Evolutionary conservation across 2,113 vertebrate species (phyloP), one percentile per base, ranked within the genome.

Genomic region (Aleadryas rufinucha): DNA sequence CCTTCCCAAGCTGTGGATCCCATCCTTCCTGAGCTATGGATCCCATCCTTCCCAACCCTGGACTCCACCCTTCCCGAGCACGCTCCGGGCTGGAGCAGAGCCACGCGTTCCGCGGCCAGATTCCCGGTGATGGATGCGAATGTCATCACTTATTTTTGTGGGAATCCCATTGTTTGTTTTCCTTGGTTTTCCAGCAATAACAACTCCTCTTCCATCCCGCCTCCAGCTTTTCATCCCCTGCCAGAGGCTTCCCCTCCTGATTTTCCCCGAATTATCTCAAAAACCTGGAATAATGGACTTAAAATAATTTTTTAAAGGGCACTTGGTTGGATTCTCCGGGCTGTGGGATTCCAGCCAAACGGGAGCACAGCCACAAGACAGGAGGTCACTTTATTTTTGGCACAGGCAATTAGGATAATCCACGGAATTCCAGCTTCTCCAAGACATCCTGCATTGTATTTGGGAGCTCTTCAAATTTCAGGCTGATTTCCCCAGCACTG

Each of bases 51-150:
- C n/a, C 27, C 28, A 13, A 9, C 56, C 33, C 41, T 37, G 50
- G 41, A 27, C 42, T 57, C 52, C 22, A 4, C 30, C 16, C 12
- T 75, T 59, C 21, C 71, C 11, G 2, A 76, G 37, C 63, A 21
- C 2, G 1, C 53, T 77, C 53, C 22, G 3, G 37, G 33, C 53
- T 87, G 84, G 72, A 87, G 33, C 33, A 60, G 45, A 60, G 22
- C 84, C 63, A 31, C 0, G 0, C 0, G 0, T 60, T 68, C 63
- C 7, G 7, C 23, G 37, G 71, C 72, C 37, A 33, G 27, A 69
- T 87, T 77, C 63, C 53, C 39, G 11, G n/a, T 3, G 69, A 69
- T 4, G 42, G 33, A 53, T 27, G 18, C 42, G 42, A 52, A 83
- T 17, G 22, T 8, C 30, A 41, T 74, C 11, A 0, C 44, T 31